Percentiles rank a stretch among this genome's conserved stretches.
Conservation (phyloP, 2,113 vertebrate species). For the Oreotrochilus melanogaster region DNA sequence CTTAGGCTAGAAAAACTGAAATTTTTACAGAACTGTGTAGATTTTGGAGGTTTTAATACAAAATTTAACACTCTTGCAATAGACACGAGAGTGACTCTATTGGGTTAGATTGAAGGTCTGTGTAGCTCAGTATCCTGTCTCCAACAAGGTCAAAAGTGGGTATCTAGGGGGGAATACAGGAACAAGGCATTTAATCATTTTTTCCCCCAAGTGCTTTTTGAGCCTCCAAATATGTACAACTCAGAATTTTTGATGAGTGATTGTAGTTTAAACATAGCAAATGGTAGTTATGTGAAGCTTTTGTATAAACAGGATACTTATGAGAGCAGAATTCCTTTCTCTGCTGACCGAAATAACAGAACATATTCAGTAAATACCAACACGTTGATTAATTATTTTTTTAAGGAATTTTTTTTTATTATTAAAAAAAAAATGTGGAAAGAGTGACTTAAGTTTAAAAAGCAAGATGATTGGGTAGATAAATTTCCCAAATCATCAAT, state of each 20-base stretch:
- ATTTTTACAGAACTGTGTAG: neutral
- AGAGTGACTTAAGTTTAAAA: neutral
- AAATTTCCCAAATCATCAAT: neutral
- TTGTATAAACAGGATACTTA: slow-evolving; percentile 6
- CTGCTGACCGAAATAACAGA: neutral
- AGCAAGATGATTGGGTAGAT: neutral
- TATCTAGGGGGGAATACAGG: neutral
- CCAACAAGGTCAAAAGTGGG: neutral
- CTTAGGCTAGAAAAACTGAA: neutral
- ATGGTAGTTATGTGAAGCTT: neutral
- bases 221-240: neutral
- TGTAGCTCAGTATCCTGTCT: neutral
- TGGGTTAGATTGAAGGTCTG: neutral
- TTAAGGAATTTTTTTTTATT: neutral
- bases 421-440: neutral
- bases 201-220: neutral
- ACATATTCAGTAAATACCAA: neutral
- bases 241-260: neutral
- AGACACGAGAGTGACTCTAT: neutral
- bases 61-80: neutral
- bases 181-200: neutral
- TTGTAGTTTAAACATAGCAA: neutral
- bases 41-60: neutral
- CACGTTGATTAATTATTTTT: neutral
- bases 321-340: neutral